These are phyloP conservation scores for Prionchulus punctatus DNA, from an alignment of 2,888 invertebrate species.

Conservation along the genomic window DNA sequence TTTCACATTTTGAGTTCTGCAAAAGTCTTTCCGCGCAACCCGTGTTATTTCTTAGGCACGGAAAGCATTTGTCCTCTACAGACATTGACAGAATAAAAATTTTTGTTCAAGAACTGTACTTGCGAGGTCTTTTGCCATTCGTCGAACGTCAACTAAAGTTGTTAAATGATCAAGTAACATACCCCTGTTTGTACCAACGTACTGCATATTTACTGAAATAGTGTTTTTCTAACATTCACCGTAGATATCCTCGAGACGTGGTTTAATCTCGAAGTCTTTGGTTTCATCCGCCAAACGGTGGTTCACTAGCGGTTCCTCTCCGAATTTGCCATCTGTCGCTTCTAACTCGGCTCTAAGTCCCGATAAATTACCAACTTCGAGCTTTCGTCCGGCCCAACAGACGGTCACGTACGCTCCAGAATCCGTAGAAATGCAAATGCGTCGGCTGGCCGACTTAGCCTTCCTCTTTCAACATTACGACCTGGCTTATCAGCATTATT, in stretches of 20 bases:
- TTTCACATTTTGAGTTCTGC: too few species aligned
- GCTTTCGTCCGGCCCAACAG: too few species aligned
- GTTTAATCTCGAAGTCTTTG: background rate
- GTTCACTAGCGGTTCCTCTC: background rate
- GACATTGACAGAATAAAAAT: constrained; percentile 69
- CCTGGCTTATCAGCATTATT: constrained; percentile 78
- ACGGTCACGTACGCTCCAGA: constrained; percentile 35
- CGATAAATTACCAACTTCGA: background rate
- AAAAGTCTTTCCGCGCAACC: too few species aligned
- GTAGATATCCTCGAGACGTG: background rate
- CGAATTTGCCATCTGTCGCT: background rate
- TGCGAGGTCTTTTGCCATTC: constrained; percentile 69
- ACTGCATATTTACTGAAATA: too few species aligned
- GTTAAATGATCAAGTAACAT: constrained; percentile 55
- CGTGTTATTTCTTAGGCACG: constrained; percentile 7
- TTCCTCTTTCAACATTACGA: constrained; percentile 88
- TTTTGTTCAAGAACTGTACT: constrained; percentile 69
- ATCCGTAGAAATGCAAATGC: constrained; percentile 67
- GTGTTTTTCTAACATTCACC: background rate
- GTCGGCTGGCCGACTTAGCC: constrained; percentile 81
- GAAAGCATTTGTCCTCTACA: constrained; percentile 10
- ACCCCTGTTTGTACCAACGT: too few species aligned
- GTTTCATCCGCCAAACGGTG: background rate
- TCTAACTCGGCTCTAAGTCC: too few species aligned
- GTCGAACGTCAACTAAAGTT: constrained; percentile 69